Evolutionary conservation across 2,888 invertebrate genomes (phyloP), one percentile per base, ranked within the genome.

Genomic region (Megastigmus dorsalis): DNA sequence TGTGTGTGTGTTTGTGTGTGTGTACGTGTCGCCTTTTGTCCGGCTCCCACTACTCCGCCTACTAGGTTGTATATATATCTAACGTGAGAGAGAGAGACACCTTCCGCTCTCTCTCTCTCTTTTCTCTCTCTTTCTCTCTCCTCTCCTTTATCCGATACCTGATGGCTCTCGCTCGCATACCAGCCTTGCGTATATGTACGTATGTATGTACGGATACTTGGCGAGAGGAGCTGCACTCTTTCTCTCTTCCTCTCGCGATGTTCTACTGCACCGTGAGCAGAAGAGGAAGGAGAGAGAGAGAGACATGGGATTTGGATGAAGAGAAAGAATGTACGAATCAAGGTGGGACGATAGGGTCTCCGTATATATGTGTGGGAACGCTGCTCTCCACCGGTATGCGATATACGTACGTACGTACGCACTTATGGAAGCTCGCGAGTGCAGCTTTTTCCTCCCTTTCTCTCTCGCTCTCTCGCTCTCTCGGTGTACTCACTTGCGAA

Each of bases 361-460:
- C 18, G 26, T 60, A 66, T 67, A n/a, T n/a, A 68, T 76, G 80
- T 79, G 81, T 80, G 83, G 82, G 83, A 84, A 83, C 82, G 80
- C 76, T 74, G 62, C 77, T 48, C 66, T 50, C 45, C 26, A 2
- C n/a, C 54, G 74, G 63, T 63, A 74, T 68, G 68, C 69, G 84
- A 83, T 50, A n/a, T n/a, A n/a, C n/a, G n/a, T n/a, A n/a, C 30
- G 82, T 83, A 82, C 82, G 79, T 79, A 77, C 82, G 80, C 79
- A 80, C 79, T 80, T 81, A 82, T 80, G 82, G 79, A 81, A 80
- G 45, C 78, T 76, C 77, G 77, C 74, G 67, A 45, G 75, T 76
- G 76, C 78, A 79, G 77, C 78, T 79, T 76, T 78, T 76, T 23
- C 57, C 54, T 60, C 66, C 33, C 70, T 63, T 54, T 68, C 18